Percentiles rank a stretch among this genome's conserved stretches.
Conservation (phyloP, 2,797 vertebrate species). For the Sarcoramphus papa region DNA sequence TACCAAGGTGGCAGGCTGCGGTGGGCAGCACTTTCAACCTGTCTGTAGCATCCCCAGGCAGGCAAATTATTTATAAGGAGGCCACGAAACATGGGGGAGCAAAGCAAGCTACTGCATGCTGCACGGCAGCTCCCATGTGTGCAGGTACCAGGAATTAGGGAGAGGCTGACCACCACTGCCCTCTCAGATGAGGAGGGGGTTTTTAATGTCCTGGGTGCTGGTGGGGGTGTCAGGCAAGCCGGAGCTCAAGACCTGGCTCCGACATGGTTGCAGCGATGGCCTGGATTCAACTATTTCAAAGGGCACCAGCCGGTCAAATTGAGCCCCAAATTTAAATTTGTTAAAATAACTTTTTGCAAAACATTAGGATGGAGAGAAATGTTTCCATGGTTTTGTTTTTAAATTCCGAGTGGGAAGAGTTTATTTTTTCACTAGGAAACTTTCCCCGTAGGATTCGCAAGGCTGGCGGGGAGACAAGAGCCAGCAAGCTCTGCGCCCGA, state of each 20-base stretch:
- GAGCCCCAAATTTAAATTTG: constrained; percentile 46
- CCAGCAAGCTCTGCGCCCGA: fast-evolving
- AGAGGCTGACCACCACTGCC: background rate
- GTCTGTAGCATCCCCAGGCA: background rate
- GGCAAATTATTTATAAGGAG: background rate
- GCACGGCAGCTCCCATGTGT: background rate
- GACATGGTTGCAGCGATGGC: background rate
- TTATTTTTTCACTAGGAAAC: constrained; percentile 62
- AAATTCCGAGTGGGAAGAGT: constrained; percentile 51
- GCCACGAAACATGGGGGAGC: background rate
- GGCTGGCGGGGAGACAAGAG: background rate
- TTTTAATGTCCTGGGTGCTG: background rate
- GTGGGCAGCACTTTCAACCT: background rate
- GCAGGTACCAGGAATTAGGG: background rate
- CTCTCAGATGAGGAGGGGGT: background rate
- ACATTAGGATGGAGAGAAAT: constrained; percentile 27
- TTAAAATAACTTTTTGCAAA: constrained; percentile 63
- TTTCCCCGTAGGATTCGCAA: constrained; percentile 1
- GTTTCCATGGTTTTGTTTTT: constrained; percentile 61
- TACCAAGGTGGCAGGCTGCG: background rate
- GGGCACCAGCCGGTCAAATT: background rate
- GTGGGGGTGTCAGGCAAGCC: fast-evolving
- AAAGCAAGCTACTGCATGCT: background rate
- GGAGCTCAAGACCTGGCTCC: background rate
- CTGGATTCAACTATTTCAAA: constrained; percentile 49